Base-by-base conservation (phyloP, 2,888 invertebrate species). In the Drosophila nr. medialis region DNA sequence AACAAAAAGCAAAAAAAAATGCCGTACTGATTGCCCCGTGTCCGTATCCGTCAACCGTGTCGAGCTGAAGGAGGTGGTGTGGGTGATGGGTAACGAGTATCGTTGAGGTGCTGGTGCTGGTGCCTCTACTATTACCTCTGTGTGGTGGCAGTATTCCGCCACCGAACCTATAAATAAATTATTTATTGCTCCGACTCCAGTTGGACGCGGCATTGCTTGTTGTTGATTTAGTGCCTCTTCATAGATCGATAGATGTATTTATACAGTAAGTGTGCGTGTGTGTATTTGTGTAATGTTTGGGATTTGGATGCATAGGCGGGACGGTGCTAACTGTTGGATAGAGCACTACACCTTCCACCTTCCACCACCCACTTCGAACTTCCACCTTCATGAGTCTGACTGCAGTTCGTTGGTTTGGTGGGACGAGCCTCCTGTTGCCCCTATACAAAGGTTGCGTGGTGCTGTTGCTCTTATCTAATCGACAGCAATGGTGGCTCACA, bases 181-280 rank as follows among this genome's bases (percentile, higher is more conserved):
- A 89, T 91, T 91, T 91, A 92, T 80, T 79, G 82, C 90, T 83
- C 80, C 79, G 83, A 80, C 80, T 90, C 81, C 73, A 81, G 71
- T 72, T 66, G 67, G 63, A 61, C 64, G 74, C 56, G 55, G 64
- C 64, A 61, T 64, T 77, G 70, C 72, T 71, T 76, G 71, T 80
- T 91, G 84, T 91, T 91, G 89, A 92, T 91, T 91, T 91, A 89
- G 89, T 90, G 91, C 83, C 87, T 78, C 77, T 88, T 80, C 77
- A 75, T 89, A 87, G 86, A 80, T 76, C 81, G 80, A 85, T 87
- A 72, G 85, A 84, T 77, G 69, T 58, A 66, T 64, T 45, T 45
- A 45, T 45, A 45, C 24, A 24, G 40, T 53, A 24, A 11, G 0
- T 11, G 27, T 32, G 15, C 10, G n/a, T 32, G 40, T 68, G 79